These are phyloP conservation scores for Stenopsyche tienmushanensis DNA, from an alignment of 1,140 invertebrate genomes.

Conservation along the genomic window DNA sequence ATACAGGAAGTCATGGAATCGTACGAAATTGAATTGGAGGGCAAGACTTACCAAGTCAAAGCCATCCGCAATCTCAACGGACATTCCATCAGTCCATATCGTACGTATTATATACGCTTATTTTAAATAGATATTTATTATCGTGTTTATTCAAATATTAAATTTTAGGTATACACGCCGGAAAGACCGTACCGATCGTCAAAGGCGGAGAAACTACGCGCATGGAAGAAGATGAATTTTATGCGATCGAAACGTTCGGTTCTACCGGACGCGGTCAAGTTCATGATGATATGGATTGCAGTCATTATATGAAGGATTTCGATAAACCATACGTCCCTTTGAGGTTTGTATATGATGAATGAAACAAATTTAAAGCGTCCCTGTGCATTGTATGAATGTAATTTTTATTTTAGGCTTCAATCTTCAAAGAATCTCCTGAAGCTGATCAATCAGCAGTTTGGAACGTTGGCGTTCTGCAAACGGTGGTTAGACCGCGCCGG, in stretches of 20 bases:
- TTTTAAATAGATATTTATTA: conserved; percentile 15
- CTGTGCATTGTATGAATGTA: no score
- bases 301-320: conserved; percentile 99
- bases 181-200: conserved; percentile 99
- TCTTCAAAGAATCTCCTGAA: conserved; percentile 92
- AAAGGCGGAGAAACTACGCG: conserved; percentile 95
- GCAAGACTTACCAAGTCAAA: conserved; percentile 95
- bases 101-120: conserved; percentile 56
- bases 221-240: conserved; percentile 99
- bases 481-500: conserved; percentile 97
- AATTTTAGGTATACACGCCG: conserved; percentile 87
- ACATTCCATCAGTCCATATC: conserved; percentile 96
- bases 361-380: conserved; percentile 12
- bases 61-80: conserved; percentile 98
- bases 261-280: conserved; percentile 96
- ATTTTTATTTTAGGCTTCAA: conserved; percentile 66
- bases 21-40: conserved; percentile 97
- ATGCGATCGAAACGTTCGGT: conserved; percentile 99
- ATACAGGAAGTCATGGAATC: conserved; percentile 99
- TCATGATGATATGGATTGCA: conserved; percentile 98
- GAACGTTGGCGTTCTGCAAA: conserved; percentile 97
- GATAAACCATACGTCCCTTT: conserved; percentile 91
- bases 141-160: neutral
- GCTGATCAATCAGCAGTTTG: conserved; percentile 97
- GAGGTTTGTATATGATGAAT: conserved; percentile 49